A percentile compares a stretch with the other conserved stretches of the same genome.
phyloP scores from a whole-genome alignment of 2,113 vertebrate genomes.

The Oryzias curvinotus region DNA sequence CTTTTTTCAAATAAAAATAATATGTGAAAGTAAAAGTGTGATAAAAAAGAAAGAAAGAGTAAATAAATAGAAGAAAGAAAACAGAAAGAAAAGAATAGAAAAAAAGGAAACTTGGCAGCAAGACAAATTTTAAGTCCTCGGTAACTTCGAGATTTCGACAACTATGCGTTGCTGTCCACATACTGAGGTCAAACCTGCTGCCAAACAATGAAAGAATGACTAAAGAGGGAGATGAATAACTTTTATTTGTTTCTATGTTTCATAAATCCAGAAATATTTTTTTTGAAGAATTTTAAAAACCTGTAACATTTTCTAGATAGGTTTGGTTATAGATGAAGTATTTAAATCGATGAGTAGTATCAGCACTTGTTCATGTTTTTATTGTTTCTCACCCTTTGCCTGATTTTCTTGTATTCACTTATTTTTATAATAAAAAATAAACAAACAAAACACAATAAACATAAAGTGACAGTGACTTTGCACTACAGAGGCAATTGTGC shows the following conservation, averaged over 20 bases:
- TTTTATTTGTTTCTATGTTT: background rate
- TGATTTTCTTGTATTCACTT: background rate
- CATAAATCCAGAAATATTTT: no score
- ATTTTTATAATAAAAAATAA: background rate
- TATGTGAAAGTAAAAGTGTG: conserved; percentile 57
- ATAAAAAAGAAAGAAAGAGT: background rate
- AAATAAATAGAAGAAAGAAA: conserved; percentile 7
- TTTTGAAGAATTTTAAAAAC: no score
- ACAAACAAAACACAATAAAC: no score
- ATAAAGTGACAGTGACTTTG: conserved; percentile 3
- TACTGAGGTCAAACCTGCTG: background rate
- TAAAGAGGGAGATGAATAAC: background rate
- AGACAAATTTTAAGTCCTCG: conserved; percentile 73
- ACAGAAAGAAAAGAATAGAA: conserved; percentile 17
- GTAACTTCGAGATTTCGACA: conserved; percentile 54
- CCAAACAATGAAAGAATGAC: background rate
- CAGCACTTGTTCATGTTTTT: background rate
- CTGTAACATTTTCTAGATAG: background rate
- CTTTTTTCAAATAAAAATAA: conserved; percentile 49
- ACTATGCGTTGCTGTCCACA: background rate
- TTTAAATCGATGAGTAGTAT: background rate
- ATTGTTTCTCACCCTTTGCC: background rate
- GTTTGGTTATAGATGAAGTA: background rate
- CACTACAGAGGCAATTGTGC: conserved; percentile 9
- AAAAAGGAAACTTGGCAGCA: conserved; percentile 34